Conservation (phyloP, 1,140 invertebrate genomes). For the Drosophila melanica region DNA sequence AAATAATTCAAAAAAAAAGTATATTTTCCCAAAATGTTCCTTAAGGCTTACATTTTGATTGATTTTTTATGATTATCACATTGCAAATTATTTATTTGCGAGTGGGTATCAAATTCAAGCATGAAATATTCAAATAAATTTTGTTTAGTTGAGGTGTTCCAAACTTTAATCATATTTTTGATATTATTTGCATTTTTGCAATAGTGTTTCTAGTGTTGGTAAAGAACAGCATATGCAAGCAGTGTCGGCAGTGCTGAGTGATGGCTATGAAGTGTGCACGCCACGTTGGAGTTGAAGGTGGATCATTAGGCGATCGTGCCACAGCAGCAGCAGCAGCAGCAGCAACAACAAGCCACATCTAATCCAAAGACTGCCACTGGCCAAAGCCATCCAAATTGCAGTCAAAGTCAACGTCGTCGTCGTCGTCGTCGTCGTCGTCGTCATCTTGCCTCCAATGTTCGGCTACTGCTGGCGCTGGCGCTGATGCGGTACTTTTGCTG, state of each 20-base stretch:
- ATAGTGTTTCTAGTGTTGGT: conserved; percentile 2
- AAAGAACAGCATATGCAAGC: neutral
- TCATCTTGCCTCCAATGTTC: conserved; percentile 7
- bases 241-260: conserved; percentile 2
- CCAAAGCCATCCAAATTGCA: neutral
- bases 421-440: neutral
- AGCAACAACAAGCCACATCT: conserved; percentile 45
- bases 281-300: neutral
- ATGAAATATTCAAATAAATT: too few species aligned
- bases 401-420: conserved; percentile 5
- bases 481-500: conserved; percentile 71
- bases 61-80: too few species aligned
- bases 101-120: too few species aligned
- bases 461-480: conserved; percentile 34
- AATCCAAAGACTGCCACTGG: conserved; percentile 46
- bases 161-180: too few species aligned
- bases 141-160: too few species aligned
- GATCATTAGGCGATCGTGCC: conserved; percentile 8
- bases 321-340: conserved; percentile 30
- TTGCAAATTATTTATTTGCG: too few species aligned
- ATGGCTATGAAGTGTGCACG: conserved; percentile 9
- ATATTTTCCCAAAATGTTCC: too few species aligned
- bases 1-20: too few species aligned
- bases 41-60: too few species aligned
- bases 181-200: too few species aligned